Conservation (phyloP, 35 echinoderm and acorn worm species). For the Ophiothrix spiculata region DNA sequence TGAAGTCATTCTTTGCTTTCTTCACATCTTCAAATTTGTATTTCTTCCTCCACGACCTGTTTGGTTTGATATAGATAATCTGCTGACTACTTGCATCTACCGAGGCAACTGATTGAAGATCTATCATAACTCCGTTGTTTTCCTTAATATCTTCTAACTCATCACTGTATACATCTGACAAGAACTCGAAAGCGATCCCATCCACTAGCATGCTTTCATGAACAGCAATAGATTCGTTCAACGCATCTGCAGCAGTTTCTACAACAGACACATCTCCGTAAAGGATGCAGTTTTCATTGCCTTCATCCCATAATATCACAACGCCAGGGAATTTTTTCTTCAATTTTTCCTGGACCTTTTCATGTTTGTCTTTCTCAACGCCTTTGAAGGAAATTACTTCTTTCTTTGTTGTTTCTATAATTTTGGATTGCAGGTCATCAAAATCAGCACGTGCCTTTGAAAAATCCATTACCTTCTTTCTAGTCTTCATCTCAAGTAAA, state of each 20-base stretch:
- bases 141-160: not conserved
- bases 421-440: not conserved
- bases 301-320: not conserved
- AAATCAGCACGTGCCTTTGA: not conserved
- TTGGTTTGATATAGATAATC: not conserved
- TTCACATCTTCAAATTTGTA: not conserved
- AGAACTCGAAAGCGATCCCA: not conserved
- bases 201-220: not conserved
- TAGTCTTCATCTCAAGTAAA: not conserved
- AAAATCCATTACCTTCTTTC: not conserved
- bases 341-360: not conserved
- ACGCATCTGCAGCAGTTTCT: not conserved
- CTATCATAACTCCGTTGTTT: not conserved
- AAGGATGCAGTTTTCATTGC: not conserved
- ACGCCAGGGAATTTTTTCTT: not conserved
- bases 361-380: not conserved
- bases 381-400: not conserved
- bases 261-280: not conserved
- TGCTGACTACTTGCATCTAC: not conserved
- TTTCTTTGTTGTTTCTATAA: not conserved
- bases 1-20: conserved; percentile 9
- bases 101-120: not conserved
- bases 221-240: not conserved
- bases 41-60: not conserved
- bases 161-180: not conserved